Evolutionary conservation across 2,797 vertebrate genomes (phyloP), one percentile per base, ranked within the genome.

Genomic region (Notoglanidium macrostoma): DNA sequence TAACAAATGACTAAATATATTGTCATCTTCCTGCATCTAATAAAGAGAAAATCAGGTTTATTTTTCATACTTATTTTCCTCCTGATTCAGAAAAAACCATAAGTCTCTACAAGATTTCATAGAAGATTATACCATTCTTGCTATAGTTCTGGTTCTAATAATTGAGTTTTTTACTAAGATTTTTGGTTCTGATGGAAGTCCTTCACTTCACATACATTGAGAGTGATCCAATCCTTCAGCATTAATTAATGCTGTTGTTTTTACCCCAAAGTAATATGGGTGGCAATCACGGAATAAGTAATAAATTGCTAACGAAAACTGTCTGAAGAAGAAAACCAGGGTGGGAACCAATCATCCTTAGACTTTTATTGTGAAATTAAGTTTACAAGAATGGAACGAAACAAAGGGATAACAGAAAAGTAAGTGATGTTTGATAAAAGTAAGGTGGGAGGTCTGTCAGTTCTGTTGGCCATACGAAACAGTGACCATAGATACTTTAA

Each of bases 11-110:
- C 55, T 51, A 73, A 72, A 57, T 80, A 29, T 40, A 29, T 29
- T 70, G 51, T 46, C 55, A 82, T 73, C 78, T 73, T 14, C 19
- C 54, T 61, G 85, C 54, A 49, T 73, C 67, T 72, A 73, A 86
- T 70, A 40, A 44, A 44, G 29, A n/a, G 29, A 55, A 59, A 46
- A 86, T 72, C 40, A 72, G 29, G 23, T 7, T 65, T 65, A 76
- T 85, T 54, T 80, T 12, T 23, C 32, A 55, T 68, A 49, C 49
- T 55, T 26, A 17, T 77, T 77, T 54, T 49, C 1, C 15, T 19
- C 55, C n/a, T 44, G 77, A 61, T 61, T 59, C 12, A 80, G 21
- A 80, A 23, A 1, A 44, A 80, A n/a, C 55, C 55, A 55, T 29
- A 55, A 77, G 49, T 2, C 23, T n/a, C 21, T 32, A 19, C 8